These are phyloP conservation scores for Hirtodrosophila cameraria DNA, from an alignment of 2,888 invertebrate genomes.

Conservation along the genomic window DNA sequence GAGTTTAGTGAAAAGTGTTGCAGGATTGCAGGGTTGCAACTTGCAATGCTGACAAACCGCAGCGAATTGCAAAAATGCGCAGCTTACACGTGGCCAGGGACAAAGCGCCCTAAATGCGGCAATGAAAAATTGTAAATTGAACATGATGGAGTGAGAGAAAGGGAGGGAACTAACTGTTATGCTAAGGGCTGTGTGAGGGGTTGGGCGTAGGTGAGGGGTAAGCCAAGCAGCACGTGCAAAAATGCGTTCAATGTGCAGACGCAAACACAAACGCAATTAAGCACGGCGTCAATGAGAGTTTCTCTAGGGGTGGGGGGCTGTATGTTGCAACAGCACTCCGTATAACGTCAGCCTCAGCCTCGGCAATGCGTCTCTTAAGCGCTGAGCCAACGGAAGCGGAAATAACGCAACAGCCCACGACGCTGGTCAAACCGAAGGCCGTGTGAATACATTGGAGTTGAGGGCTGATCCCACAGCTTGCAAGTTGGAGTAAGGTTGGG, in stretches of 20 bases:
- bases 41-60: conserved; percentile 60
- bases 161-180: conserved; percentile 20
- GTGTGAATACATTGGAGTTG: conserved; percentile 62
- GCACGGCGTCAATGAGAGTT: conserved; percentile 76
- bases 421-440: conserved; percentile 57
- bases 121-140: conserved; percentile 66
- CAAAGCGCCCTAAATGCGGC: conserved; percentile 42
- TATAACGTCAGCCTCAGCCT: background rate
- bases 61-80: conserved; percentile 65
- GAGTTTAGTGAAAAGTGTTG: background rate
- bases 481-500: conserved; percentile 4
- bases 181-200: conserved; percentile 12
- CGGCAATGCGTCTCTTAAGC: conserved; percentile 48
- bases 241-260: conserved; percentile 72
- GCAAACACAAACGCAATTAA: conserved; percentile 79
- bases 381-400: conserved; percentile 65
- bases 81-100: conserved; percentile 61
- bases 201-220: background rate
- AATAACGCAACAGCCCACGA: conserved; percentile 66
- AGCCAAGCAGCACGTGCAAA: conserved; percentile 67
- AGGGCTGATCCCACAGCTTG: conserved; percentile 40
- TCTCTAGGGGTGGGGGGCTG: background rate
- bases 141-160: conserved; percentile 25
- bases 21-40: conserved; percentile 52
- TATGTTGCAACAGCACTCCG: background rate